Base-by-base conservation (phyloP, 2,113 vertebrate genomes). In the Ondatra zibethicus region DNA sequence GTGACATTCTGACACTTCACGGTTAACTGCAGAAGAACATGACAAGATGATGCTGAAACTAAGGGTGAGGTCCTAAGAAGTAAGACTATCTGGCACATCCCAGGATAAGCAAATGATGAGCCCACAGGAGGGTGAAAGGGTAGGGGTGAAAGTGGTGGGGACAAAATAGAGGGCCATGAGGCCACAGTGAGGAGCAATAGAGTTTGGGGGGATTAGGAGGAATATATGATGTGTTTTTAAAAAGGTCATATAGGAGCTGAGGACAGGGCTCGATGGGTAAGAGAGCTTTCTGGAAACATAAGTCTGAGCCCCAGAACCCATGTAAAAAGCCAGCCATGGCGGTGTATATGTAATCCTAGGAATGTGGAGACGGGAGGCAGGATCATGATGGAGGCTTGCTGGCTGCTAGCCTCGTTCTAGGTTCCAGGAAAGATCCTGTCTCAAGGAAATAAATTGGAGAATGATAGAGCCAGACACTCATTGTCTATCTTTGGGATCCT, bases 181-280 rank as follows among this genome's bases (percentile, higher is more conserved):
- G 47, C 9, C 78, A 29, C 0, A 0, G n/a, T 9, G 47, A 0
- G 63, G 61, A 73, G 42, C 31, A 33, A 14, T 0, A 58, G 0
- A 25, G 8, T 10, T 86, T 14, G 68, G 68, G 12, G 29, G 25
- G n/a, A n/a, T 61, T 27, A 11, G 19, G 7, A 52, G 47, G 13
- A 27, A 25, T 21, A 58, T 5, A 9, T 19, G 58, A 55, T 3
- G 2, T 17, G 45, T 14, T 65, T 29, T 61, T 5, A 8, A 72
- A 47, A 39, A 23, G 23, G 9, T 42, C 55, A 63, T 42, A 7
- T 0, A n/a, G 52, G 52, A 61, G 80, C n/a, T 29, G 36, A 58
- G 55, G 50, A 8, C 19, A 39, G 12, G n/a, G 23, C 47, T 82
- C 80, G 16, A 3, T 27, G 52, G 21, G 11, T 25, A 61, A 73